Percentiles rank a stretch among this genome's conserved stretches.
Conservation (phyloP, 1,140 invertebrate genomes). For the Saccostrea cuccullata region DNA sequence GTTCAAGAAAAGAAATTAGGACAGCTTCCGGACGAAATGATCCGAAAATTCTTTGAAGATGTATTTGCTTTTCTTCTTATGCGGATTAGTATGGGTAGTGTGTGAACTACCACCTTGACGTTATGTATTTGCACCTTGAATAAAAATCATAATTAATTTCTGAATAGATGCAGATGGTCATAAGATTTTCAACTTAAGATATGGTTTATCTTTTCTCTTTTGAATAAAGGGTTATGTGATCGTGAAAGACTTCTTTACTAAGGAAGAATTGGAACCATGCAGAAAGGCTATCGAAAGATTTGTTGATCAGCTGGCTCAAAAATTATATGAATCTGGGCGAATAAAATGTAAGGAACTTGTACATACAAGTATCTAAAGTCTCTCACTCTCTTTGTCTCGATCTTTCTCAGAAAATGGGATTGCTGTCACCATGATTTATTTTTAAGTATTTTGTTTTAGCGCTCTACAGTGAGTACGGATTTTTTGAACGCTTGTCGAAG, state of each 20-base stretch:
- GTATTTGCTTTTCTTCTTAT: conserved; percentile 50
- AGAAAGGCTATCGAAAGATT: conserved; percentile 68
- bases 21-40: conserved; percentile 64
- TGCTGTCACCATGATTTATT: no score
- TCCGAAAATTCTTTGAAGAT: conserved; percentile 73
- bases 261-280: conserved; percentile 70
- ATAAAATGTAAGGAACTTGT: conserved; percentile 64
- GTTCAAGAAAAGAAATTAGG: conserved; percentile 66
- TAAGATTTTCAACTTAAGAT: no score
- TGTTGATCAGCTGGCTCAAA: conserved; percentile 74
- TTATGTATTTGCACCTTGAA: no score
- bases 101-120: no score
- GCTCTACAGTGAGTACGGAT: conserved; percentile 68
- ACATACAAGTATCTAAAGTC: neutral
- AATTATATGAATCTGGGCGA: conserved; percentile 73
- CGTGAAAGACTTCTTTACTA: conserved; percentile 72
- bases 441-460: conserved; percentile 55
- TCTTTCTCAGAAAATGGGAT: no score
- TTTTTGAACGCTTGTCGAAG: conserved; percentile 68
- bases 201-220: no score
- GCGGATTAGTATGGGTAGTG: no score
- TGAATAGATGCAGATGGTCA: no score
- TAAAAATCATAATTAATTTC: no score
- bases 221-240: conserved; percentile 71
- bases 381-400: no score